phyloP scores from a whole-genome alignment of 2,888 invertebrate genomes.

The Drosophila falleni region DNA sequence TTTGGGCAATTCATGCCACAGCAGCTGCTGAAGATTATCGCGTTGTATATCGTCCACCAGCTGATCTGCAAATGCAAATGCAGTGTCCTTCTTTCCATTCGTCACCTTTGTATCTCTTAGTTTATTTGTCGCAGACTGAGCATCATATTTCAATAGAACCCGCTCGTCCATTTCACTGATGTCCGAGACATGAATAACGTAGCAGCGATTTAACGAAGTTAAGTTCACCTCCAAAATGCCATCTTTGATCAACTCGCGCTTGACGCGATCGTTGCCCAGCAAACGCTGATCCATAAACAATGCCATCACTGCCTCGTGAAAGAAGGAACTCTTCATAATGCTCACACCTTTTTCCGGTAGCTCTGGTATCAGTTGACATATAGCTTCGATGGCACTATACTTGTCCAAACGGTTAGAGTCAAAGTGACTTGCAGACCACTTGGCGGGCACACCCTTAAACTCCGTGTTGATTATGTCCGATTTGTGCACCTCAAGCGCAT shows the following conservation, averaged over 20 bases:
- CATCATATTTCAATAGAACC: conserved; percentile 35
- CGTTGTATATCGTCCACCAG: conserved; percentile 14
- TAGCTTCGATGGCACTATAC: conserved; percentile 46
- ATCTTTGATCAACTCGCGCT: conserved; percentile 63
- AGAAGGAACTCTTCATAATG: conserved; percentile 49
- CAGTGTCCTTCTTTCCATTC: neutral
- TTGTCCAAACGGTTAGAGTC: conserved; percentile 28
- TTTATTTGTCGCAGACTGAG: neutral
- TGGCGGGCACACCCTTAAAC: conserved; percentile 52
- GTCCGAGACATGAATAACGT: conserved; percentile 51
- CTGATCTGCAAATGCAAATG: neutral
- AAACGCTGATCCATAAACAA: conserved; percentile 61
- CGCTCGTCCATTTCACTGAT: conserved; percentile 68
- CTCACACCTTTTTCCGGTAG: conserved; percentile 31
- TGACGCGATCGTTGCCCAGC: conserved; percentile 51
- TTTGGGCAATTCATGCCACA: conserved; percentile 30
- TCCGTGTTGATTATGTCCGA: conserved; percentile 47
- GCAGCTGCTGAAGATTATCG: conserved; percentile 24
- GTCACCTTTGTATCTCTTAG: neutral
- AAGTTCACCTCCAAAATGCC: conserved; percentile 61
- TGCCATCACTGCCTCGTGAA: conserved; percentile 49
- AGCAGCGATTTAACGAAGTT: conserved; percentile 49
- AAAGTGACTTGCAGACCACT: conserved; percentile 50
- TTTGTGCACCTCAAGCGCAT: conserved; percentile 57
- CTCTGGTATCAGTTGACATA: conserved; percentile 51